Evolutionary conservation across 2,113 vertebrate species (phyloP), one percentile per base, ranked within the genome.

Genomic region (Origma solitaria): DNA sequence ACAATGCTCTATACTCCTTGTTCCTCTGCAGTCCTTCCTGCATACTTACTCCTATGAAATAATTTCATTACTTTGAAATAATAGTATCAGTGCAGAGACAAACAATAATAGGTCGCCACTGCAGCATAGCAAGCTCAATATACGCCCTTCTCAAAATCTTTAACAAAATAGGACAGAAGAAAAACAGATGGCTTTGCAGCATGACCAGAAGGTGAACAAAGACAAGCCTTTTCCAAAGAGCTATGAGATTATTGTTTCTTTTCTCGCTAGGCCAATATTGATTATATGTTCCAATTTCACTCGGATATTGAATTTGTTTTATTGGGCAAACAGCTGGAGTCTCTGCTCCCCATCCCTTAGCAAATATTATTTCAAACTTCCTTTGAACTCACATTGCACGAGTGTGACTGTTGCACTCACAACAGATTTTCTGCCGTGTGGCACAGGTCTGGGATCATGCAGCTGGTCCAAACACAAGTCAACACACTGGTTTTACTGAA

Each of bases 321-420:
- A 92, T 83, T 95, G 90, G 82, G 58, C 88, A 97, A 95, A 96
- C 88, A 92, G n/a, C 12, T 61, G 57, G 31, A 88, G 40, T 33
- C n/a, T 61, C 27, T 21, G 3, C 12, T 82, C 66, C 40, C 28
- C 9, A 9, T 86, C 44, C 40, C 47, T 92, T 45, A 82, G 75
- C 71, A 97, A 95, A 97, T 90, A 92, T 92, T 95, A 70, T 96
- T 90, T 94, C 76, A 92, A 80, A 86, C 30, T 77, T 88, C 21
- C 40, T 88, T 90, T 82, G 49, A 95, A 61, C 58, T 65, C 42
- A n/a, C 13, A 25, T 37, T 37, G 28, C 3, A 4, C 21, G 22
- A 45, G 31, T 77, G 10, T 62, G 47, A 78, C n/a, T 58, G 30
- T 33, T 18, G 45, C 33, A 37, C 27, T 79, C 57, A 45, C 25